phyloP scores from a whole-genome alignment of 1,140 invertebrate species.

The Drosophila parabipectinata region DNA sequence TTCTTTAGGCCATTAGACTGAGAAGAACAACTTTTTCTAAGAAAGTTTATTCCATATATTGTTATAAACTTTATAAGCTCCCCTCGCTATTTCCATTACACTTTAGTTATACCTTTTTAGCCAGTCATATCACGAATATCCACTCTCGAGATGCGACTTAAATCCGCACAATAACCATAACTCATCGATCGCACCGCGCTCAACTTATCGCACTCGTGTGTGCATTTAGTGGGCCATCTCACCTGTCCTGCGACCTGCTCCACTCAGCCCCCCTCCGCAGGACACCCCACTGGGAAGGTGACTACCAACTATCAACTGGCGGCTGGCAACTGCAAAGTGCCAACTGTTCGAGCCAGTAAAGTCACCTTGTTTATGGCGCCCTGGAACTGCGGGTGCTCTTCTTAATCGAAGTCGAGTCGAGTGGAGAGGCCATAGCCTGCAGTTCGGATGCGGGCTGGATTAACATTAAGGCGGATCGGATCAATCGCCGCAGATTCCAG shows the following conservation, averaged over 20 bases:
- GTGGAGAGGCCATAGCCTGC: slow-evolving; percentile 22
- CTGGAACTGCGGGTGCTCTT: slow-evolving; percentile 72
- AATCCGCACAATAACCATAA: slow-evolving; percentile 41
- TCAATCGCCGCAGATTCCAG: slow-evolving; percentile 41
- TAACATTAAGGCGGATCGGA: slow-evolving; percentile 68
- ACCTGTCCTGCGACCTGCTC: slow-evolving; percentile 35
- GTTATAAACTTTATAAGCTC: slow-evolving; percentile 14
- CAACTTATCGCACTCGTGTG: slow-evolving; percentile 18
- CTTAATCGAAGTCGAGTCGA: slow-evolving; percentile 40
- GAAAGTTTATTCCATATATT: neutral
- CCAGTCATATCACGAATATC: slow-evolving; percentile 17
- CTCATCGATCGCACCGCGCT: slow-evolving; percentile 39
- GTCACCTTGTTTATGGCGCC: slow-evolving; percentile 73
- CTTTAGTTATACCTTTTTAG: slow-evolving; percentile 44
- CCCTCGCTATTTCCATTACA: slow-evolving; percentile 17
- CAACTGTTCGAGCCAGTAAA: slow-evolving; percentile 66
- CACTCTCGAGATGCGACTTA: slow-evolving; percentile 24
- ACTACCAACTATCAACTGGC: slow-evolving; percentile 27
- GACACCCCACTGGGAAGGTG: slow-evolving; percentile 28
- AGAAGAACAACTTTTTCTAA: too few species aligned
- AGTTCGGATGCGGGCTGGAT: slow-evolving; percentile 48
- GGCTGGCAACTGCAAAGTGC: slow-evolving; percentile 33
- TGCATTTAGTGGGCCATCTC: slow-evolving; percentile 39
- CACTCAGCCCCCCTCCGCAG: neutral
- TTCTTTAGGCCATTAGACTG: too few species aligned